Conservation (phyloP, 2,888 invertebrate genomes). For the Oithona nana region DNA sequence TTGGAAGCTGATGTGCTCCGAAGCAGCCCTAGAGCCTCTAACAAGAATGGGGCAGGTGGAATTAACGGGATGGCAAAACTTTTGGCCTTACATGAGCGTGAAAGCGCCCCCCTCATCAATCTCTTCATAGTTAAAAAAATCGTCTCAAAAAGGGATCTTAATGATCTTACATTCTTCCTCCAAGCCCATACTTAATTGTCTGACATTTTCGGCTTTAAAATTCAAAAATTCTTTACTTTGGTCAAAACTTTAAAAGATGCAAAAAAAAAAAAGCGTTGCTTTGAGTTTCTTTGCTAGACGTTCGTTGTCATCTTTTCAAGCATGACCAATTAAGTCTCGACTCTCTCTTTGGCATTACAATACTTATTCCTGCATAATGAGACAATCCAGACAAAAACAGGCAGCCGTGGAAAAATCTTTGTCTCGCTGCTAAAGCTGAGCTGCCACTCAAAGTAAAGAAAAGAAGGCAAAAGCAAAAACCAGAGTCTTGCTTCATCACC, state of each 20-base stretch:
- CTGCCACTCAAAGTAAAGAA: neutral
- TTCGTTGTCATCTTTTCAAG: neutral
- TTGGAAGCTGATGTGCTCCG: too few species aligned
- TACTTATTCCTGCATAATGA: neutral
- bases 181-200: too few species aligned
- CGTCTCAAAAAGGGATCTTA: too few species aligned
- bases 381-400: neutral
- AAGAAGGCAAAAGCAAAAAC: neutral
- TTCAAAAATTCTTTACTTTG: too few species aligned
- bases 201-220: too few species aligned
- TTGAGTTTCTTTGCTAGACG: neutral
- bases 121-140: too few species aligned
- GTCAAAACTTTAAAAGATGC: too few species aligned
- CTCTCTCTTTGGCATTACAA: neutral
- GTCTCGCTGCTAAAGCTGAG: neutral
- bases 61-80: neutral
- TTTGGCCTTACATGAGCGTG: neutral
- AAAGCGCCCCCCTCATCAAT: neutral
- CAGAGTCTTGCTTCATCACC: neutral
- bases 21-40: too few species aligned
- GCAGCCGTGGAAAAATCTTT: neutral
- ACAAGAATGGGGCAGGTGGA: neutral
- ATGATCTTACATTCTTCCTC: too few species aligned
- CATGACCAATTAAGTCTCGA: neutral
- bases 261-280: too few species aligned